Conservation (phyloP, 2,797 vertebrate genomes). For the Gymnothorax javanicus region DNA sequence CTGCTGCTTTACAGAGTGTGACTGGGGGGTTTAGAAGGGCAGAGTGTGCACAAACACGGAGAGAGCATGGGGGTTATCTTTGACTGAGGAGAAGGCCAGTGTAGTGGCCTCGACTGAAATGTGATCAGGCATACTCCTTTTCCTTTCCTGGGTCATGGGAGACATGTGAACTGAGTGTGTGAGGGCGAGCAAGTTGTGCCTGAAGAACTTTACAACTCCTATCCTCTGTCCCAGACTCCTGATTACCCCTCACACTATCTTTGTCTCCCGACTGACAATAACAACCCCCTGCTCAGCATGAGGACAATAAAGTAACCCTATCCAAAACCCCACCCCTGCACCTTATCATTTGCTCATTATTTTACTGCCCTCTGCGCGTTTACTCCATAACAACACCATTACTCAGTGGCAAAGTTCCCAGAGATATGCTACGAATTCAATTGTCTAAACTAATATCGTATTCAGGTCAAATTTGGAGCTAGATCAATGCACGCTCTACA, state of each 20-base stretch:
- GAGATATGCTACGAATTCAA: neutral
- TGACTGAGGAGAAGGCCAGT: neutral
- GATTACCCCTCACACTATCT: neutral
- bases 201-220: neutral
- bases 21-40: neutral
- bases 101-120: neutral
- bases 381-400: conserved; percentile 8
- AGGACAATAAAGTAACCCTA: neutral
- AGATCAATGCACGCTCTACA: no score
- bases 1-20: neutral
- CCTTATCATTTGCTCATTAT: conserved; percentile 19
- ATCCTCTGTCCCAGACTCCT: neutral
- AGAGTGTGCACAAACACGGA: conserved; percentile 5
- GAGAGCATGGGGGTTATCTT: neutral
- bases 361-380: conserved; percentile 24
- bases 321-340: conserved; percentile 22
- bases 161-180: neutral
- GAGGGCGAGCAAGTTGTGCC: neutral
- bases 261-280: conserved; percentile 8
- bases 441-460: no score
- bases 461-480: no score
- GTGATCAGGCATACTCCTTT: neutral
- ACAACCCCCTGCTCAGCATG: neutral
- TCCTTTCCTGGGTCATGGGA: conserved; percentile 17
- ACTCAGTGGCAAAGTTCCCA: neutral